Evolutionary conservation across 2,888 invertebrate genomes (phyloP).

Genomic region (Cataglyphis altisquamis): DNA sequence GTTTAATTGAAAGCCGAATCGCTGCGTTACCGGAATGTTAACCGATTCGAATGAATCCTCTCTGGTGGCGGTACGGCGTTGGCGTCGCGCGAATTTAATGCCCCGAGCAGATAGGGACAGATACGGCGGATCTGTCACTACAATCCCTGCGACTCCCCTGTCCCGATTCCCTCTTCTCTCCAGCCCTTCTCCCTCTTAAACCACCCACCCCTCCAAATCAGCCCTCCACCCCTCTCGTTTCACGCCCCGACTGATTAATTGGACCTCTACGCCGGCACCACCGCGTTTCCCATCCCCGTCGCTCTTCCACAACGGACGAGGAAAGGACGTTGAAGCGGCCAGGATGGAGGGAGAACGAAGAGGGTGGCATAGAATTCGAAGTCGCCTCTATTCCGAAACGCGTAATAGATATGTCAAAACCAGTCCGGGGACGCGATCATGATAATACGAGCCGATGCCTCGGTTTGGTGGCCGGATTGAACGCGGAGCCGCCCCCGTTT

Average conservation of each 20-base stretch:
- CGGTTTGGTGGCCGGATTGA: conserved; percentile 45
- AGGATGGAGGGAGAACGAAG: conserved; percentile 31
- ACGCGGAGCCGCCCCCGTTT: conserved; percentile 24
- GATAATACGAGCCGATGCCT: conserved; percentile 83
- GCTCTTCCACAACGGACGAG: conserved; percentile 45
- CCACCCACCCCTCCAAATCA: conserved; percentile 16
- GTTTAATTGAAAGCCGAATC: conserved; percentile 74
- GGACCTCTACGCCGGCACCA: conserved; percentile 79
- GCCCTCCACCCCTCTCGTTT: conserved; percentile 78
- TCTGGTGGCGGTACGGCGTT: conserved; percentile 55
- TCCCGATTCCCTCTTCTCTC: conserved; percentile 30
- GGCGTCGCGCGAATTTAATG: conserved; percentile 79
- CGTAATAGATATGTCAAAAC: conserved; percentile 86
- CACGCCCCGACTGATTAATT: conserved; percentile 85
- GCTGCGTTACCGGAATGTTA: conserved; percentile 73
- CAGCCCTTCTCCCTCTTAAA: conserved; percentile 22
- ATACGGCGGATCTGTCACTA: conserved; percentile 84
- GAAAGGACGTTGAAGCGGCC: conserved; percentile 30
- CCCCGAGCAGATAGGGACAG: conserved; percentile 79
- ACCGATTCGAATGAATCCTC: conserved; percentile 72
- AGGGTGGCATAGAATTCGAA: conserved; percentile 80
- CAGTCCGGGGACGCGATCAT: conserved; percentile 82
- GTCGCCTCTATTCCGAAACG: conserved; percentile 83
- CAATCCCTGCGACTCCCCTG: conserved; percentile 78
- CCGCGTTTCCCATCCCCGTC: conserved; percentile 50